Evolutionary conservation across 2,797 vertebrate species (phyloP).

Genomic region (Bovichtus diacanthus): DNA sequence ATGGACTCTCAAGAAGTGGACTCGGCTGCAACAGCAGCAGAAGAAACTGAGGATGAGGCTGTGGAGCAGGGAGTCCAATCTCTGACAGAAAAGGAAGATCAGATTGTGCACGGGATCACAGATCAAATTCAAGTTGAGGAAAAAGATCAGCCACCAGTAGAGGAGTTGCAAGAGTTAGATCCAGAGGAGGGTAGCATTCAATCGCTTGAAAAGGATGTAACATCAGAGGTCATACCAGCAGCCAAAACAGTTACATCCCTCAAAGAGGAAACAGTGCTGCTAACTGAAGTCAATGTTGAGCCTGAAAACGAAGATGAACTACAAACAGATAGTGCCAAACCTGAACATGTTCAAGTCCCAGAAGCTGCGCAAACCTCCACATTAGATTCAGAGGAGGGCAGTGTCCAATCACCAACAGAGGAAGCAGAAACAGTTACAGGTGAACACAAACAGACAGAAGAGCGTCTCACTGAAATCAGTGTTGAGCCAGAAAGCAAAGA

Average conservation of each 20-base stretch:
- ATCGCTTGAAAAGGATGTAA: conserved; percentile 22
- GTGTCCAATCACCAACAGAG: conserved; percentile 25
- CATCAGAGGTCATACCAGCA: neutral
- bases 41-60: conserved; percentile 27
- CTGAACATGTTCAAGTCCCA: conserved; percentile 2
- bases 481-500: neutral
- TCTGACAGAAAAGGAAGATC: conserved; percentile 15
- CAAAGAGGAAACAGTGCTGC: neutral
- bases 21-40: conserved; percentile 2
- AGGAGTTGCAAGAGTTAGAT: conserved; percentile 20
- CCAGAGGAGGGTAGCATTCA: conserved; percentile 13
- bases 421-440: conserved; percentile 31
- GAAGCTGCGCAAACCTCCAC: conserved; percentile 25
- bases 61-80: conserved; percentile 2
- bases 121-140: conserved; percentile 26
- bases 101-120: conserved; percentile 1
- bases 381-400: conserved; percentile 19
- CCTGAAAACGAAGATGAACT: conserved; percentile 1
- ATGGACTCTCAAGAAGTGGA: conserved; percentile 21
- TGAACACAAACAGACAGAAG: conserved; percentile 15
- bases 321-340: neutral
- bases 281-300: neutral
- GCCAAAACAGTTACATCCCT: neutral
- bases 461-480: neutral
- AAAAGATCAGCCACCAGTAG: conserved; percentile 8